A percentile compares a stretch with the other conserved stretches of the same genome.
Evolutionary conservation across 2,113 vertebrate genomes (phyloP).

Genomic region (Neolamprologus devosi): DNA sequence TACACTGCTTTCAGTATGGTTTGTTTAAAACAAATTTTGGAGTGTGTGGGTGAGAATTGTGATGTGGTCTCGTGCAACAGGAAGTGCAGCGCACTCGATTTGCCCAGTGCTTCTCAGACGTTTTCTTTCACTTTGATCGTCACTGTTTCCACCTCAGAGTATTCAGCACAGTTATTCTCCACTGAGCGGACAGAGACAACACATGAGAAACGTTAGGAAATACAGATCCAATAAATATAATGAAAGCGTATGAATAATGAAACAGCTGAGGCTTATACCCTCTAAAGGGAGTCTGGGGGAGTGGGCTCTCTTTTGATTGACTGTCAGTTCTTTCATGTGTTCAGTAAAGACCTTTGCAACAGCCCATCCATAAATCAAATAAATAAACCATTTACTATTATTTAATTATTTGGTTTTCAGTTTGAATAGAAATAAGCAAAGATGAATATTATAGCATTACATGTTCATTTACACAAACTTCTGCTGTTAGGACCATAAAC

Average conservation of each 20-base stretch:
- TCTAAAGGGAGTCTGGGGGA: constrained; percentile 82
- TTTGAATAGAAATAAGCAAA: neutral
- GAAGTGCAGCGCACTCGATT: neutral
- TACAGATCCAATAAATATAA: neutral
- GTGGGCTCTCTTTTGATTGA: neutral
- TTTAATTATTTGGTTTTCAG: neutral
- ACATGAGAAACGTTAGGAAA: neutral
- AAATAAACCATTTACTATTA: neutral
- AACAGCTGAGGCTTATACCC: constrained; percentile 66
- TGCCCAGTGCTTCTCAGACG: constrained; percentile 59
- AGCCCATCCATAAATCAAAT: neutral
- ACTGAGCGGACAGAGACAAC: constrained; percentile 56
- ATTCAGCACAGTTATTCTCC: constrained; percentile 90
- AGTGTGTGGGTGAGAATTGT: neutral
- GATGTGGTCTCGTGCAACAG: neutral
- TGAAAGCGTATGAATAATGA: neutral
- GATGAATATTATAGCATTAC: neutral
- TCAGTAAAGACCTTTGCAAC: neutral
- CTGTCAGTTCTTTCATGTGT: neutral
- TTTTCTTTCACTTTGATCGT: constrained; percentile 88
- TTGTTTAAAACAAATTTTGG: neutral
- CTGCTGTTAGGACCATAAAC: neutral
- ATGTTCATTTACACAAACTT: neutral
- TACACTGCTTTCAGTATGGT: neutral
- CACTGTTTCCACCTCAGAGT: constrained; percentile 90